A percentile compares a stretch with the other conserved stretches of the same genome.
Evolutionary conservation across 1,140 invertebrate species (phyloP).

Genomic region (Pemphigus obesinymphae): DNA sequence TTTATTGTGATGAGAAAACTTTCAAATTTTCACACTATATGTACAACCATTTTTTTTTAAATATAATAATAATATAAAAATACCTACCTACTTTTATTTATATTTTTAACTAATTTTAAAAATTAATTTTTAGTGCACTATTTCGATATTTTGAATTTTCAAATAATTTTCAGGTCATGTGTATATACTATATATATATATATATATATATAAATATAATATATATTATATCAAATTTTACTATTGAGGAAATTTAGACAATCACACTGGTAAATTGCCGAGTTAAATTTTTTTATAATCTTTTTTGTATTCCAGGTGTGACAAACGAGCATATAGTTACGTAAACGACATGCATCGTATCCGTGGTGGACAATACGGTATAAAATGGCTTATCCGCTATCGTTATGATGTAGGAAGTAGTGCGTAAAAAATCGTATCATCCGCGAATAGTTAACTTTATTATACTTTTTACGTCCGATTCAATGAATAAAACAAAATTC

Average conservation of each 20-base stretch:
- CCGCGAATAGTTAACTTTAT: not conserved
- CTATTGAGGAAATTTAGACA: not conserved
- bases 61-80: too few species aligned
- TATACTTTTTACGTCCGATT: not conserved
- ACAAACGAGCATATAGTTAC: not conserved
- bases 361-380: not conserved
- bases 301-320: not conserved
- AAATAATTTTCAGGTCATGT: too few species aligned
- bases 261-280: not conserved
- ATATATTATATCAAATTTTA: too few species aligned
- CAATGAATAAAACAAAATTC: not conserved
- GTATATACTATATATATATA: too few species aligned
- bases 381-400: not conserved
- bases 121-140: too few species aligned
- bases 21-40: too few species aligned
- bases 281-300: not conserved
- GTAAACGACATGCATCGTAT: not conserved
- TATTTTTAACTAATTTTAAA: too few species aligned
- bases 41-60: too few species aligned
- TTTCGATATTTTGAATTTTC: too few species aligned
- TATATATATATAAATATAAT: too few species aligned
- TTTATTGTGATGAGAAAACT: too few species aligned
- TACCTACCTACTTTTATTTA: too few species aligned
- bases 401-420: not conserved
- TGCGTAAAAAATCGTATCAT: conserved; percentile 29